Conservation (phyloP, 2,888 invertebrate species). For the Coremacera marginata region DNA sequence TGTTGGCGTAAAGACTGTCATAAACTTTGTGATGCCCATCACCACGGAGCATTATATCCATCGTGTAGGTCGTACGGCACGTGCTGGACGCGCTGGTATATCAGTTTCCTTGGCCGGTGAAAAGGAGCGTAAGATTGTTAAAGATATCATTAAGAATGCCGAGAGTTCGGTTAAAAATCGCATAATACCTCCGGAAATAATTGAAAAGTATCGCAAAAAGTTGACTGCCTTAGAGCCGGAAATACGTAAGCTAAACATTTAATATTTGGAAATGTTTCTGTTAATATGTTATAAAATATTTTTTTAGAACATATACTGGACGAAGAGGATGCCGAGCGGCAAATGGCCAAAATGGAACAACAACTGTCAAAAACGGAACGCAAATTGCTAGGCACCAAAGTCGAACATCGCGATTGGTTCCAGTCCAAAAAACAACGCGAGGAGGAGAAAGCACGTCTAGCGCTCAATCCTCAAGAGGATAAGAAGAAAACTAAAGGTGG, state of each 20-base stretch:
- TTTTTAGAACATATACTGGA: slow-evolving; percentile 78
- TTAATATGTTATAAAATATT: neutral
- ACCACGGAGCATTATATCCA: slow-evolving; percentile 97
- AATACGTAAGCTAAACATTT: slow-evolving; percentile 71
- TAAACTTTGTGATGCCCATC: slow-evolving; percentile 96
- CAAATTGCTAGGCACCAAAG: slow-evolving; percentile 71
- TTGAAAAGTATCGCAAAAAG: slow-evolving; percentile 85
- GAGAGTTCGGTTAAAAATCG: slow-evolving; percentile 88
- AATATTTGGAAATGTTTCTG: neutral
- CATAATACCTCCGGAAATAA: slow-evolving; percentile 88
- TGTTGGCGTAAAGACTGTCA: slow-evolving; percentile 95
- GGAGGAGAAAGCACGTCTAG: slow-evolving; percentile 79
- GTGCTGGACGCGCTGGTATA: slow-evolving; percentile 93
- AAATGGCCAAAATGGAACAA: slow-evolving; percentile 86
- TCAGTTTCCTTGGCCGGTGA: slow-evolving; percentile 97
- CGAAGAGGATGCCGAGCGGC: slow-evolving; percentile 86
- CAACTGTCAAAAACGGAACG: slow-evolving; percentile 82
- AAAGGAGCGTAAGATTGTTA: slow-evolving; percentile 89
- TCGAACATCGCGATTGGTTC: slow-evolving; percentile 81
- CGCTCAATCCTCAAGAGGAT: slow-evolving; percentile 66
- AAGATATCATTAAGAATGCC: slow-evolving; percentile 90
- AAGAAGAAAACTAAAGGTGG: slow-evolving; percentile 54
- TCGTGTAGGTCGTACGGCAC: slow-evolving; percentile 92
- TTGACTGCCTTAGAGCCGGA: slow-evolving; percentile 82
- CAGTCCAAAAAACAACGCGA: slow-evolving; percentile 84